Conservation (phyloP, 2,888 invertebrate species). For the Cryptus viduatorius region DNA sequence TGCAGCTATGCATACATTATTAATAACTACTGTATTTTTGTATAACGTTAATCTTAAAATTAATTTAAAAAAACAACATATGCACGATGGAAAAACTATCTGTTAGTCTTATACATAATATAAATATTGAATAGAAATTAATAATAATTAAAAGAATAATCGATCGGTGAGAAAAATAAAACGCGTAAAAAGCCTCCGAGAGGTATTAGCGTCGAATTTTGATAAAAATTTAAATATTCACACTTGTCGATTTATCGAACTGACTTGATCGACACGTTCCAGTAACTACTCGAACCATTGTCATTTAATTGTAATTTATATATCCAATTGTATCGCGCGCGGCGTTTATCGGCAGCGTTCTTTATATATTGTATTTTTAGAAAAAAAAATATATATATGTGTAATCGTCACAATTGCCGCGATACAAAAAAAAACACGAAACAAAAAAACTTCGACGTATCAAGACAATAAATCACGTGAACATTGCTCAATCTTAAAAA, state of each 20-base stretch:
- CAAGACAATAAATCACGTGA: slow-evolving; percentile 52
- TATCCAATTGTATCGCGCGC: neutral
- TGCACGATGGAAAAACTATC: slow-evolving; percentile 23
- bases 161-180: slow-evolving; percentile 13
- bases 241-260: slow-evolving; percentile 46
- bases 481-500: slow-evolving; percentile 50
- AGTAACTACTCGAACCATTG: slow-evolving; percentile 27
- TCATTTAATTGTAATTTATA: slow-evolving; percentile 25
- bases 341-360: slow-evolving; percentile 4
- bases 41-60: slow-evolving; percentile 5
- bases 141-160: slow-evolving; percentile 67
- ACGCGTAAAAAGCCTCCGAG: neutral
- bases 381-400: neutral
- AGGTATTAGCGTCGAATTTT: neutral
- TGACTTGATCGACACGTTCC: slow-evolving; percentile 33
- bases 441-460: slow-evolving; percentile 17
- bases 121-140: slow-evolving; percentile 66
- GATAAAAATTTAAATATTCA: slow-evolving; percentile 5
- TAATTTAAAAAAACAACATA: neutral
- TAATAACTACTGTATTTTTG: slow-evolving; percentile 10
- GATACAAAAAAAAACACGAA: slow-evolving; percentile 14
- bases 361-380: neutral
- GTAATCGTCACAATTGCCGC: slow-evolving; percentile 23
- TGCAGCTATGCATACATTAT: slow-evolving; percentile 38
- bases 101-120: slow-evolving; percentile 22